Base-by-base conservation (phyloP, 1,140 invertebrate genomes). In the Watersipora subatra region DNA sequence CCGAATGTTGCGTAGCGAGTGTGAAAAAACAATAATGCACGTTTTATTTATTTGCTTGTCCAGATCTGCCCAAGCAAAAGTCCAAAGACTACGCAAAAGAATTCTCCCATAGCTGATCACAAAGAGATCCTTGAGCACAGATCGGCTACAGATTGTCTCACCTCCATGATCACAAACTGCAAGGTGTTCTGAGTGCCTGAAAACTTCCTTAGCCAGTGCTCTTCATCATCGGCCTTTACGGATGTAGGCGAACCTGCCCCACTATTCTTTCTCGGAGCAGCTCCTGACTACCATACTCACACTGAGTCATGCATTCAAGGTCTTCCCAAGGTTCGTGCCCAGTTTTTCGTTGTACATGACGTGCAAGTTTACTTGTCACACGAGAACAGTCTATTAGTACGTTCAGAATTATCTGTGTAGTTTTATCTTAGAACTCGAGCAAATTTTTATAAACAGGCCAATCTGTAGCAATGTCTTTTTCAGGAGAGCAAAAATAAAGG, bases 61-160 rank as follows among this genome's bases (percentile, higher is more conserved):
- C n/a, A n/a, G n/a, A n/a, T n/a, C n/a, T n/a, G n/a, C 15, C 93
- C 92, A 34, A 73, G 77, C 24, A 74, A 75, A 24, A 82, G 78
- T 66, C 80, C 80, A 2, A 71, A 75, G 28, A 66, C 77, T 17
- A 71, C 73, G 28, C 72, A 76, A 1, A 76, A 79, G 64, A 75
- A 72, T 56, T 87, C 88, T 12, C 85, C 88, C 57, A 89, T 90
- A 1, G 82, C 91, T 79, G 91, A 94, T 78, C 86, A 89, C 65
- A 85, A 88, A 68, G 91, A 95, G 82, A 82, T 95, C 34, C 86
- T 88, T 62, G 91, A 95, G 61, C 77, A 80, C 72, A 79, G 78
- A 77, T 91, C 92, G 1, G 91, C 91, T 2, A 90, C 93, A 75
- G 90, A 93, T 71, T 96, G 92, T 76, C 84, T 96, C 24, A 76